Base-by-base conservation (phyloP, 2,797 vertebrate species). In the Liparis tanakae region DNA sequence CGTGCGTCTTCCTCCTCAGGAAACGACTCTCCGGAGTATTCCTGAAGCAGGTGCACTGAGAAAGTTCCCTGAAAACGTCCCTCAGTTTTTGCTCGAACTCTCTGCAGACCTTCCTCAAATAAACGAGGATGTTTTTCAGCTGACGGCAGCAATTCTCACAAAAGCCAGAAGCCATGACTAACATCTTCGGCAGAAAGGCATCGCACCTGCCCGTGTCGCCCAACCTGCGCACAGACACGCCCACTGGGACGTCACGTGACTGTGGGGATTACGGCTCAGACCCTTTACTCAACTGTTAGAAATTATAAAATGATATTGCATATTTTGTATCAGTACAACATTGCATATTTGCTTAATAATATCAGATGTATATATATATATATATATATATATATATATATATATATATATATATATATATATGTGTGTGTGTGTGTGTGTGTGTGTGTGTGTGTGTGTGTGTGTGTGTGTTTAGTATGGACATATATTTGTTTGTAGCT, bases 111-210 rank as follows among this genome's bases (percentile, higher is more conserved):
- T 30, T 87, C 68, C 79, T 88, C 61, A 94, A 54, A 22, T 83
- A 65, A 68, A 65, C 78, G 8, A 80, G 4, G 0, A 94, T 83
- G 57, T 92, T 85, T 48, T 34, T 71, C n/a, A 95, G 76, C 41
- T 94, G 67, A 33, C 91, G 85, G 44, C 82, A 75, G 68, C 94
- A 95, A 4, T 78, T 78, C 4, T 88, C 85, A 75, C 95, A 96
- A 0, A 94, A 89, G 17, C 85, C 90, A 82, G 94, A 90, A 48
- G 80, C 92, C 79, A 91, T 89, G 56, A 13, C 70, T 18, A 8
- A 30, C 65, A 76, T 41, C 30, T 33, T 30, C 2, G 9, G 10
- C 1, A 3, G 6, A 17, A 9, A 22, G 30, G 34, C 9, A 37
- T 1, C 5, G 43, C 10, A 63, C 60, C 25, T 48, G 17, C 0